Percentiles rank a stretch among this genome's conserved stretches.
phyloP scores from a whole-genome alignment of 2,797 vertebrate genomes.

The Ispidina lecontei region DNA sequence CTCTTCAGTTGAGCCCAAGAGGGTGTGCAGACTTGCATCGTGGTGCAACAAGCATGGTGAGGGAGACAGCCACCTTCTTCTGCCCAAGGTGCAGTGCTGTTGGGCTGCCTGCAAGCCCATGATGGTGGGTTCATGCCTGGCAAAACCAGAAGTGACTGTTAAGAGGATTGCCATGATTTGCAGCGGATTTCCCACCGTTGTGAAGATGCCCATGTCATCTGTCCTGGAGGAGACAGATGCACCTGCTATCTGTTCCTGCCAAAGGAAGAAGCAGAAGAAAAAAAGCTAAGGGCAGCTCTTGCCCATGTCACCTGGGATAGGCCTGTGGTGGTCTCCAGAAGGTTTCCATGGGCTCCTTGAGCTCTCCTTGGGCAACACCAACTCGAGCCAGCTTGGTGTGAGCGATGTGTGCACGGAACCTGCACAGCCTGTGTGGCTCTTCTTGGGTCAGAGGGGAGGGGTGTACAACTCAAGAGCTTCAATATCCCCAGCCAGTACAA shows the following conservation, averaged over 20 bases:
- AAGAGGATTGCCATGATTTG: not conserved
- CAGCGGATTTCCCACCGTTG: not conserved
- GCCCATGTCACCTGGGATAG: not conserved
- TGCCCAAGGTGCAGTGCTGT: not conserved
- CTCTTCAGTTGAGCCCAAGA: not conserved
- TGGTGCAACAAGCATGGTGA: not conserved
- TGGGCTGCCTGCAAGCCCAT: not conserved
- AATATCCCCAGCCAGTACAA: not conserved
- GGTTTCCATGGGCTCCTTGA: not conserved
- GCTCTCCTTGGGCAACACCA: not conserved
- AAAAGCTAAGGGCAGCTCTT: not conserved
- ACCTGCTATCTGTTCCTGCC: not conserved
- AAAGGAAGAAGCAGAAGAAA: not conserved
- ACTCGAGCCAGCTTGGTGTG: rapidly evolving
- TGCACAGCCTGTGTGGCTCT: rapidly evolving
- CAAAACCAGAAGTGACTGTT: not conserved
- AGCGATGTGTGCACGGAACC: rapidly evolving
- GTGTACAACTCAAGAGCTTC: not conserved
- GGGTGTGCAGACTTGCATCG: rapidly evolving
- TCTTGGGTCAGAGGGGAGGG: not conserved
- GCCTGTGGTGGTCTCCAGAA: not conserved
- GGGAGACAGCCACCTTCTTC: not conserved
- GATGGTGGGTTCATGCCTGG: not conserved
- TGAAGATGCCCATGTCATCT: not conserved
- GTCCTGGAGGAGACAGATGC: too few species aligned